Percentiles rank a stretch among this genome's conserved stretches.
Evolutionary conservation across 1,140 invertebrate genomes (phyloP).

Genomic region (Drosophila suzukii): DNA sequence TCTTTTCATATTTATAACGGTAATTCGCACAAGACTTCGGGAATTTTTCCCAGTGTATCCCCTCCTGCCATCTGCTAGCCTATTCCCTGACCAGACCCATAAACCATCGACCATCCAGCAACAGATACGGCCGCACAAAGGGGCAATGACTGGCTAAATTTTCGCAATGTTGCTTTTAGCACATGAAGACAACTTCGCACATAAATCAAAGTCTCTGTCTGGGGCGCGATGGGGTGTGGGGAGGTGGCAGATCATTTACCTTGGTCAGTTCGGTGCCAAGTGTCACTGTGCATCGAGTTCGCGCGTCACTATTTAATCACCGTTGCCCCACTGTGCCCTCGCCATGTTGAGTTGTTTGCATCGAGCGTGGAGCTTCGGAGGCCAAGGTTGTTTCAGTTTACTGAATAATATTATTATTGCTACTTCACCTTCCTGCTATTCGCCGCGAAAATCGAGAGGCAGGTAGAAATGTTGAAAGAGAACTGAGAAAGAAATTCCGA

Average conservation of each 20-base stretch:
- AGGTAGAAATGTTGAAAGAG: slow-evolving; percentile 52
- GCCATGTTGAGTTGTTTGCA: slow-evolving; percentile 58
- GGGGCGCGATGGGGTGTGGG: not conserved
- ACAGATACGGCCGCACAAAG: slow-evolving; percentile 48
- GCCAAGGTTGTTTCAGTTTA: slow-evolving; percentile 70
- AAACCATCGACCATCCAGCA: slow-evolving; percentile 34
- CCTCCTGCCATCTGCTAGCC: slow-evolving; percentile 19
- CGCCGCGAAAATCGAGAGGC: slow-evolving; percentile 32
- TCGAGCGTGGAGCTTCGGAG: slow-evolving; percentile 34
- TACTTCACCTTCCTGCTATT: slow-evolving; percentile 30
- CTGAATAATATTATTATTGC: slow-evolving; percentile 51
- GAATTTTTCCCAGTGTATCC: slow-evolving; percentile 6
- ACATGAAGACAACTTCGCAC: slow-evolving; percentile 67
- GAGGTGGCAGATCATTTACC: slow-evolving; percentile 37
- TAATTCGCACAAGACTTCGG: too few species aligned
- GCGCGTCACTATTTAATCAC: slow-evolving; percentile 32
- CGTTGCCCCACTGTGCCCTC: slow-evolving; percentile 59
- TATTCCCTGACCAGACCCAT: slow-evolving; percentile 42
- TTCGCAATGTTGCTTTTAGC: slow-evolving; percentile 40
- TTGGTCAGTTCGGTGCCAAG: slow-evolving; percentile 48
- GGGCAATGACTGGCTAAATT: slow-evolving; percentile 75
- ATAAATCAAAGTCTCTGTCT: slow-evolving; percentile 64
- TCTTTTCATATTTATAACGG: too few species aligned
- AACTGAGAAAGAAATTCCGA: slow-evolving; percentile 58
- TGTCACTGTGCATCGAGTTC: slow-evolving; percentile 33